Evolutionary conservation across 2,888 invertebrate genomes (phyloP).

Genomic region (Mesochorus sp.): DNA sequence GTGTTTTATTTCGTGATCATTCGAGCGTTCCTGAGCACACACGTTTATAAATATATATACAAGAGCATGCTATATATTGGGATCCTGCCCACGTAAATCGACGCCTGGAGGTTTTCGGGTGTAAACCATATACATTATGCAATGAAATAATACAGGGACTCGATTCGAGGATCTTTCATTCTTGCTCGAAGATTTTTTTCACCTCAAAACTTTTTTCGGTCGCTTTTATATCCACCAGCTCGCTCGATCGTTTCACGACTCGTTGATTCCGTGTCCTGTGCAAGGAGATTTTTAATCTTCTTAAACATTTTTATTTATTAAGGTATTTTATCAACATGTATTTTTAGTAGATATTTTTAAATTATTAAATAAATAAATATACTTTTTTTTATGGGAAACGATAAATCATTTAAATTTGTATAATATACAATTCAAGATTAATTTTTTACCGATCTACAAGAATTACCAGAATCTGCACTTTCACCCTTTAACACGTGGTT

Average conservation of each 20-base stretch:
- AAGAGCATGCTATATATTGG: slow-evolving; percentile 62
- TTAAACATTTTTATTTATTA: too few species aligned
- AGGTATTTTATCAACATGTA: too few species aligned
- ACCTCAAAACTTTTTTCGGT: not conserved
- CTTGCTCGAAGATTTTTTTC: not conserved
- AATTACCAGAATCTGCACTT: too few species aligned
- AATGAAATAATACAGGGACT: not conserved
- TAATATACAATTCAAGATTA: too few species aligned
- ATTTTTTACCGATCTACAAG: too few species aligned
- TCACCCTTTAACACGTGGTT: too few species aligned
- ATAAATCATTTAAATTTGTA: too few species aligned
- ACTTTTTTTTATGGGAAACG: too few species aligned
- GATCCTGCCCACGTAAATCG: slow-evolving; percentile 62
- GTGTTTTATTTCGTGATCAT: slow-evolving; percentile 70
- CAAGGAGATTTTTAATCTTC: too few species aligned
- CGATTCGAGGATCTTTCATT: not conserved
- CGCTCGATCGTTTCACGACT: not conserved
- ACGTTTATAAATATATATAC: slow-evolving; percentile 15
- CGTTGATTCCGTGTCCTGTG: too few species aligned
- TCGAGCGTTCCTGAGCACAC: slow-evolving; percentile 59
- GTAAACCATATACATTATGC: slow-evolving; percentile 16
- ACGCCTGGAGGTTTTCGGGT: slow-evolving; percentile 28
- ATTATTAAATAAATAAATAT: too few species aligned
- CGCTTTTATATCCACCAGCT: not conserved
- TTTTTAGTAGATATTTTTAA: too few species aligned